These are phyloP conservation scores for Brachypodius melanocephalos DNA, from an alignment of 2,113 vertebrate genomes.

Conservation along the genomic window DNA sequence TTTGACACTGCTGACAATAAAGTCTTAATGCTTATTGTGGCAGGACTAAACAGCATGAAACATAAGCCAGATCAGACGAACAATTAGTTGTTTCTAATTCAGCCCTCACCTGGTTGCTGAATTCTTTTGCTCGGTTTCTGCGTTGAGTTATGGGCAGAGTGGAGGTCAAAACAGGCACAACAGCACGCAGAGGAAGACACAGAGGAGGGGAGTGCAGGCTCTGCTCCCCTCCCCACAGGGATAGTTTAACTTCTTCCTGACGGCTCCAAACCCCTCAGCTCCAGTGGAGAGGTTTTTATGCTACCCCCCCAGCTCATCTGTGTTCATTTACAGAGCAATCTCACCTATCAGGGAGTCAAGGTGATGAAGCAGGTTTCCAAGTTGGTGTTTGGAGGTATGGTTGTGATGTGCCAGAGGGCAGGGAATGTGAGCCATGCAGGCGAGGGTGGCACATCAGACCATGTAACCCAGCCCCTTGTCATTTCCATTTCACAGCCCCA, in stretches of 20 bases:
- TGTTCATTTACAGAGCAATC: neutral
- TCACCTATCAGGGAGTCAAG: neutral
- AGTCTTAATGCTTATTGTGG: neutral
- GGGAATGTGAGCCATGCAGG: neutral
- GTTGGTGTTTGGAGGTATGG: neutral
- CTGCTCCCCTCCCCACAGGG: neutral
- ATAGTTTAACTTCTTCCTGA: neutral
- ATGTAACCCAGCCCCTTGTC: neutral
- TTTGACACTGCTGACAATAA: neutral
- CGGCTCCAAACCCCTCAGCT: neutral
- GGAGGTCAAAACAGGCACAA: neutral
- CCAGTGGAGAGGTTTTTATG: neutral
- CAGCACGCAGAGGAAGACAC: neutral
- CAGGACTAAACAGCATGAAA: neutral
- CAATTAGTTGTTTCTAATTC: neutral
- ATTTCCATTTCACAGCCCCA: neutral
- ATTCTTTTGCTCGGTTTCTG: neutral
- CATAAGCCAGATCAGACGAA: neutral
- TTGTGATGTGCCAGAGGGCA: neutral
- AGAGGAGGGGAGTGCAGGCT: neutral
- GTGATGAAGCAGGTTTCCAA: neutral
- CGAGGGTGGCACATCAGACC: rapidly evolving
- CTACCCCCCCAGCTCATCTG: neutral
- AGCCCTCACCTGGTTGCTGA: neutral
- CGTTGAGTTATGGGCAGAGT: rapidly evolving